phyloP scores from a whole-genome alignment of 2,113 vertebrate species.

The Solenodon paradoxus region DNA sequence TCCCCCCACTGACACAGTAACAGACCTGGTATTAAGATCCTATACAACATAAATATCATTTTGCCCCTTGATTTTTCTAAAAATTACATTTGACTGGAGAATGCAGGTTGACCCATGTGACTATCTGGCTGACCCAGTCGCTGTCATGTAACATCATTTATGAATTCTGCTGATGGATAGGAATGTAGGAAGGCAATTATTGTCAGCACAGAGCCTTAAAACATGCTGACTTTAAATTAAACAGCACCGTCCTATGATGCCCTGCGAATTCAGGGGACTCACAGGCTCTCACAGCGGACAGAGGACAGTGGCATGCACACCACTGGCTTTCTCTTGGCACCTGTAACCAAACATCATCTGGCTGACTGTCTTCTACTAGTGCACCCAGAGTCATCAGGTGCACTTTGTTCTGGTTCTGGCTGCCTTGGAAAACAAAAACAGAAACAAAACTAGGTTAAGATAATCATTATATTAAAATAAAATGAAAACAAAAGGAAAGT shows the following conservation, averaged over 20 bases:
- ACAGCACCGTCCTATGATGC: slow-evolving; percentile 84
- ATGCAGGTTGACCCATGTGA: slow-evolving; percentile 83
- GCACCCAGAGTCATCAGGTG: slow-evolving; percentile 17
- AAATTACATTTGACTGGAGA: slow-evolving; percentile 83
- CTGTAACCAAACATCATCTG: slow-evolving; percentile 59
- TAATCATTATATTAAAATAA: slow-evolving; percentile 69
- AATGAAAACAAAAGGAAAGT: slow-evolving; percentile 24
- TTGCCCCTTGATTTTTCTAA: slow-evolving; percentile 67
- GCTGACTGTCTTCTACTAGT: slow-evolving; percentile 27
- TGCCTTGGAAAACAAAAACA: not conserved
- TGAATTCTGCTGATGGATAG: slow-evolving; percentile 94
- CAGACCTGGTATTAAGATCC: slow-evolving; percentile 70
- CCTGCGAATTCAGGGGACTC: slow-evolving; percentile 79
- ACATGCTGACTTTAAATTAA: slow-evolving; percentile 97
- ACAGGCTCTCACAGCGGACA: slow-evolving; percentile 79
- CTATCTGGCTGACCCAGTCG: slow-evolving; percentile 80
- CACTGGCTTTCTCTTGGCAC: slow-evolving; percentile 70
- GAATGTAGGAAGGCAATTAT: slow-evolving; percentile 92
- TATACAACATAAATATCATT: slow-evolving; percentile 67
- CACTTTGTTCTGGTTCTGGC: slow-evolving; percentile 25
- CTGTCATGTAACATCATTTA: slow-evolving; percentile 86
- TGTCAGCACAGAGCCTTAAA: slow-evolving; percentile 98
- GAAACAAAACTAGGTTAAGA: slow-evolving; percentile 6
- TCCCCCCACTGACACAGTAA: slow-evolving; percentile 74
- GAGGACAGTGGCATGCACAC: slow-evolving; percentile 74